These are phyloP conservation scores for Nephotettix cincticeps DNA, from an alignment of 1,140 invertebrate species.

Conservation along the genomic window DNA sequence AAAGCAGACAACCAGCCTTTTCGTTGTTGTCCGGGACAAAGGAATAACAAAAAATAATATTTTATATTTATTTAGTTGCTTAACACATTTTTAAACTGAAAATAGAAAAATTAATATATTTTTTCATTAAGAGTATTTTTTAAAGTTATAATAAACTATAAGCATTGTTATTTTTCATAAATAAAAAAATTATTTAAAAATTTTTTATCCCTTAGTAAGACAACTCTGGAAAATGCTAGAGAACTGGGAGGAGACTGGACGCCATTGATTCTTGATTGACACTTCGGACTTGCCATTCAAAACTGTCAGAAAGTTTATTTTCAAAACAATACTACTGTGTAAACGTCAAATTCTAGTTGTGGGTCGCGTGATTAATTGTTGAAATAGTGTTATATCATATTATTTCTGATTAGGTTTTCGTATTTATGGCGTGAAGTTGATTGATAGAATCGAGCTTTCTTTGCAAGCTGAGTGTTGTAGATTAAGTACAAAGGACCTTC, in stretches of 20 bases:
- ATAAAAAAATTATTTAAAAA: no score
- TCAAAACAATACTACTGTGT: neutral
- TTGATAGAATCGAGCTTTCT: neutral
- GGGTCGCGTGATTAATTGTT: neutral
- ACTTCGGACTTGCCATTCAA: conserved; percentile 14
- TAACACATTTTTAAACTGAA: no score
- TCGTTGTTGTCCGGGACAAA: no score
- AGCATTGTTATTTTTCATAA: no score
- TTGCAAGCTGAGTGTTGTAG: neutral
- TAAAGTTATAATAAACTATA: no score
- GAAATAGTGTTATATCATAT: neutral
- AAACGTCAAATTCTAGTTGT: neutral
- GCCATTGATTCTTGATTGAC: conserved; percentile 22
- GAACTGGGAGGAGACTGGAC: conserved; percentile 7
- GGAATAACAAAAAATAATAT: no score
- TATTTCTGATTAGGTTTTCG: neutral
- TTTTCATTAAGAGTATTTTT: no score
- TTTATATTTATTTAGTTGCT: no score
- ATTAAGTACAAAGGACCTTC: neutral
- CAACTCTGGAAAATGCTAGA: conserved; percentile 6
- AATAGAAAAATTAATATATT: no score
- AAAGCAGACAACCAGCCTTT: no score
- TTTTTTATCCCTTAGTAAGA: neutral
- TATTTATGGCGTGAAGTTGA: neutral
- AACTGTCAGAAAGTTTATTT: neutral